Evolutionary conservation across 2,113 vertebrate genomes (phyloP), one percentile per base, ranked within the genome.

Genomic region (Trematocara unimaculatum): DNA sequence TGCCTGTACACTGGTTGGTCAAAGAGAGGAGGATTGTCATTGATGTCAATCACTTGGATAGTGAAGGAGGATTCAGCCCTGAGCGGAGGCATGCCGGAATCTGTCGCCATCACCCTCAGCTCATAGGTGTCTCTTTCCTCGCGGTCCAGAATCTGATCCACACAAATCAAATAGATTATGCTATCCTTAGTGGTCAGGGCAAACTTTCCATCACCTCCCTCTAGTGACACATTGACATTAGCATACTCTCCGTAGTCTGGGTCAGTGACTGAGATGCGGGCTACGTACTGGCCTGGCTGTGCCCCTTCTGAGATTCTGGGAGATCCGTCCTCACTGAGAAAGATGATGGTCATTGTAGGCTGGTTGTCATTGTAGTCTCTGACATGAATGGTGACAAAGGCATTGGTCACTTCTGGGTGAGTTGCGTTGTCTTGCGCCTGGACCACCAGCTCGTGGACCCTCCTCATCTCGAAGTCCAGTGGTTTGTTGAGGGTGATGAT

Each of bases 271-370:
- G 99, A 99, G 92, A 99, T 99, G 14, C 99, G 96, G 18, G 99
- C 99, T 35, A 99, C 99, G 0, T 98, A 99, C 91, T 99, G 98
- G 10, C 99, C 99, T 0, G 98, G 99, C 42, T 98, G 98, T 10
- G 98, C 98, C 6, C 98, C 98, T 92, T 99, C 99, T 0, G 98
- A 99, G 91, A 99, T 97, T 49, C 97, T 96, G 0, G 99, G 98
- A 26, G 98, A 98, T 38, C 99, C 99, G 0, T 99, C 98, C 53
- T 99, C 98, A 11, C 98, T 99, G 82, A 99, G 97, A 89, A 99
- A 99, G 92, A 99, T 99, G 89, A 99, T 99, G 23, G 98, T 99
- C 98, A 99, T 99, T 15, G 98, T 99, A 82, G 98, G 99, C 91
- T 99, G 98, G 94, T 99, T 99, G 96, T 99, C 99, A 4, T 99